These are phyloP conservation scores for Hedychridium roseum DNA, from an alignment of 2,888 invertebrate species.

Conservation along the genomic window DNA sequence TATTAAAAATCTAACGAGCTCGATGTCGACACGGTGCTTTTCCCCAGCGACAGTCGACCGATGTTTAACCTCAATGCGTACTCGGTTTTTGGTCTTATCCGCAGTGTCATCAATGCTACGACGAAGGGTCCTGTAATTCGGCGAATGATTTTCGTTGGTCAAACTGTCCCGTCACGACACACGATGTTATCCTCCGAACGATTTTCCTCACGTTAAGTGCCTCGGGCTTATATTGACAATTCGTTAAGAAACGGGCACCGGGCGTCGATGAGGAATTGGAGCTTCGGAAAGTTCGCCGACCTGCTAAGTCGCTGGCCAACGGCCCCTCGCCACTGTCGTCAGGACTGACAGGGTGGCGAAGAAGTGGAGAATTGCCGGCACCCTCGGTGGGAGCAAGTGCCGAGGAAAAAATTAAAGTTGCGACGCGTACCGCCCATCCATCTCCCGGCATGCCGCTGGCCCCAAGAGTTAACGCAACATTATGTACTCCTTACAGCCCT, in stretches of 20 bases:
- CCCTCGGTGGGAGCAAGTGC: slow-evolving; percentile 6
- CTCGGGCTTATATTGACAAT: not conserved
- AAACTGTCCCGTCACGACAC: too few species aligned
- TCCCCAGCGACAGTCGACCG: too few species aligned
- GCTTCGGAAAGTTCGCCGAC: too few species aligned
- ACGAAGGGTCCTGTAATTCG: too few species aligned
- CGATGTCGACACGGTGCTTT: too few species aligned
- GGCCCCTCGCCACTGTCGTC: slow-evolving; percentile 7
- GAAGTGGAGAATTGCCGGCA: slow-evolving; percentile 2
- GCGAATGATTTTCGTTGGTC: too few species aligned
- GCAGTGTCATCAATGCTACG: too few species aligned
- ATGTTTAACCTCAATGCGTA: too few species aligned
- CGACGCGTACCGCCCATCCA: slow-evolving; percentile 50
- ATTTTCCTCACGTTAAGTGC: not conserved
- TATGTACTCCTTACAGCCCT: slow-evolving; percentile 35
- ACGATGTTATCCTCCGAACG: not conserved
- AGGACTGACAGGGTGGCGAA: slow-evolving; percentile 1
- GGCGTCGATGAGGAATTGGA: too few species aligned
- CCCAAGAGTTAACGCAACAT: slow-evolving; percentile 47
- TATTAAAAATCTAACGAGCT: too few species aligned
- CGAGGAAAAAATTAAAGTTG: slow-evolving; percentile 47
- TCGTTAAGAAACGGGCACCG: too few species aligned
- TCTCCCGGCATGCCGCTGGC: slow-evolving; percentile 31
- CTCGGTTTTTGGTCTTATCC: too few species aligned
- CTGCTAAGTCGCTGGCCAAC: slow-evolving; percentile 13